A percentile compares a stretch with the other conserved stretches of the same genome.
phyloP scores from a whole-genome alignment of 2,797 vertebrate genomes.

The Crocidura indochinensis region DNA sequence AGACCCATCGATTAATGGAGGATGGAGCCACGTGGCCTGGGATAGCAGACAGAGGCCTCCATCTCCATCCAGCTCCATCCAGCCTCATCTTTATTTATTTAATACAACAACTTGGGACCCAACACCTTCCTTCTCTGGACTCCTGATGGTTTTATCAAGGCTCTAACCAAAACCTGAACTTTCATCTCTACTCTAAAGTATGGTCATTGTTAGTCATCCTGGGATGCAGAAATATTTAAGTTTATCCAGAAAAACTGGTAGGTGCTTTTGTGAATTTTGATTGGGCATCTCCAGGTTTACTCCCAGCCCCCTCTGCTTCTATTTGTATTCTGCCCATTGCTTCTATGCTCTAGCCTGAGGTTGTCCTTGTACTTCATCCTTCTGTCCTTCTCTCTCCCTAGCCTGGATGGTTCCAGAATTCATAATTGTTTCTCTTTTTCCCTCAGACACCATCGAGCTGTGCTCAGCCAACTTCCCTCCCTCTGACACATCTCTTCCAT shows the following conservation, averaged over 20 bases:
- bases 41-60: too few relatives aligned
- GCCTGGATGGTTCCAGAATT: background rate
- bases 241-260: background rate
- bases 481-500: background rate
- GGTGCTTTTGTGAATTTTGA: background rate
- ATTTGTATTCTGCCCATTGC: fast-evolving
- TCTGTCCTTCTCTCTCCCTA: background rate
- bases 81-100: too few relatives aligned
- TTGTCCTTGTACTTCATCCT: background rate
- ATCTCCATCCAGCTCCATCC: too few relatives aligned
- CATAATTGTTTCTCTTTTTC: conserved; percentile 1
- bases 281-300: background rate
- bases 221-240: too few relatives aligned
- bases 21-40: too few relatives aligned
- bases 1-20: too few relatives aligned
- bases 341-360: background rate
- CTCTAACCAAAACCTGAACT: background rate
- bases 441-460: fast-evolving
- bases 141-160: background rate
- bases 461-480: conserved; percentile 7
- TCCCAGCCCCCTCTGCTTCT: background rate
- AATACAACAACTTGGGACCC: too few relatives aligned
- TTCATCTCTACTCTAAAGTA: background rate
- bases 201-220: background rate
- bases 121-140: background rate